These are phyloP conservation scores for Drosophila lacertosa DNA, from an alignment of 1,140 invertebrate species.

Conservation along the genomic window DNA sequence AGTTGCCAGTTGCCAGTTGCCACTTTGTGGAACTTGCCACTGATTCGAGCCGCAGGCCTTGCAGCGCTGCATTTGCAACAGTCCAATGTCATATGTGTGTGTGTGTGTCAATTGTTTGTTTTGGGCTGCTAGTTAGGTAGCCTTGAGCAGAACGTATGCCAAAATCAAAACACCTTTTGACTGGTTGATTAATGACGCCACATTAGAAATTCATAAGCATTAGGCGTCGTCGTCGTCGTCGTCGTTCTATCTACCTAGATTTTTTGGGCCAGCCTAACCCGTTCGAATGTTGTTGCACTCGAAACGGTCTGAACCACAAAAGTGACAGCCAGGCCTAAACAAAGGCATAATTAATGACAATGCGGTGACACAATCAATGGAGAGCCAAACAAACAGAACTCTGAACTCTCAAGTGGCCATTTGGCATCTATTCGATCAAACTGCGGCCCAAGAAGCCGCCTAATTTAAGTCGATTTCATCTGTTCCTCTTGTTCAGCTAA, in stretches of 20 bases:
- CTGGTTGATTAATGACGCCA: conserved; percentile 67
- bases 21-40: conserved; percentile 64
- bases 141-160: conserved; percentile 80
- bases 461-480: conserved; percentile 35
- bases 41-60: conserved; percentile 47
- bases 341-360: conserved; percentile 49
- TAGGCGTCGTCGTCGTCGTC: too few relatives aligned
- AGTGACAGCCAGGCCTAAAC: conserved; percentile 40
- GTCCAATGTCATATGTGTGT: conserved; percentile 64
- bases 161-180: conserved; percentile 64
- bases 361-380: conserved; percentile 51
- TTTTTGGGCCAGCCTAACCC: conserved; percentile 34
- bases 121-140: conserved; percentile 42
- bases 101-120: conserved; percentile 62
- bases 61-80: conserved; percentile 38
- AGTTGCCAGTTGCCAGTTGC: conserved; percentile 56
- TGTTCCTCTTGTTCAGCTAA: conserved; percentile 32
- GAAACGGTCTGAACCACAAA: conserved; percentile 38
- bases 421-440: conserved; percentile 24
- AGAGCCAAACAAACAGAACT: conserved; percentile 12
- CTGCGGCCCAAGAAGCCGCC: conserved; percentile 18
- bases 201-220: conserved; percentile 61
- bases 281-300: conserved; percentile 32
- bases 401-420: conserved; percentile 35
- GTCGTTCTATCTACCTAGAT: conserved; percentile 18